Percentiles rank a stretch among this genome's conserved stretches.
Conservation (phyloP, 2,113 vertebrate species). For the Oncorhynchus nerka region DNA sequence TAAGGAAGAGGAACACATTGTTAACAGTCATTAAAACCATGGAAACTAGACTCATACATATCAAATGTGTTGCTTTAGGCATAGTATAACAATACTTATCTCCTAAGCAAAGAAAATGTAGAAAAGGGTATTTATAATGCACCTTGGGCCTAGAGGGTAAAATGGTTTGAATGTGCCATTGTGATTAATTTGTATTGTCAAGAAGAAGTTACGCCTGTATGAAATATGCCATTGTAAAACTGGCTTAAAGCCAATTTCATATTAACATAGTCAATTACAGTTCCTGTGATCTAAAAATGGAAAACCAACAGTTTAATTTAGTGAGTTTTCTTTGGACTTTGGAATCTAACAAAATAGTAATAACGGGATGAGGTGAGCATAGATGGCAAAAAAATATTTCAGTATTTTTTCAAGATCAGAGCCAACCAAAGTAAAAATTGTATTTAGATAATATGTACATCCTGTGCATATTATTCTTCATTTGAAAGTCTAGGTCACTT, state of each 20-base stretch:
- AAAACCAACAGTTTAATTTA: no score
- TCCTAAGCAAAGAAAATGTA: background rate
- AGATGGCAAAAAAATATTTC: no score
- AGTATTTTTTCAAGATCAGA: background rate
- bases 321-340: no score
- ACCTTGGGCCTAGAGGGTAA: background rate
- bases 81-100: background rate
- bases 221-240: slow-evolving; percentile 2
- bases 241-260: slow-evolving; percentile 8
- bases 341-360: no score
- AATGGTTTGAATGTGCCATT: background rate
- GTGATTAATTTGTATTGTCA: slow-evolving; percentile 27
- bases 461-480: no score
- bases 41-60: slow-evolving; percentile 11
- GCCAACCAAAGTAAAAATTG: background rate
- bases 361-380: no score
- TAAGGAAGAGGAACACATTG: background rate
- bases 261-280: slow-evolving; percentile 12
- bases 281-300: background rate
- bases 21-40: slow-evolving; percentile 12
- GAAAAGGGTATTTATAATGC: background rate
- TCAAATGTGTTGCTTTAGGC: background rate
- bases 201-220: background rate
- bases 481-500: no score
- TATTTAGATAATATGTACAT: no score